These are phyloP conservation scores for Cygnus olor DNA, from an alignment of 2,797 vertebrate species.

Conservation along the genomic window DNA sequence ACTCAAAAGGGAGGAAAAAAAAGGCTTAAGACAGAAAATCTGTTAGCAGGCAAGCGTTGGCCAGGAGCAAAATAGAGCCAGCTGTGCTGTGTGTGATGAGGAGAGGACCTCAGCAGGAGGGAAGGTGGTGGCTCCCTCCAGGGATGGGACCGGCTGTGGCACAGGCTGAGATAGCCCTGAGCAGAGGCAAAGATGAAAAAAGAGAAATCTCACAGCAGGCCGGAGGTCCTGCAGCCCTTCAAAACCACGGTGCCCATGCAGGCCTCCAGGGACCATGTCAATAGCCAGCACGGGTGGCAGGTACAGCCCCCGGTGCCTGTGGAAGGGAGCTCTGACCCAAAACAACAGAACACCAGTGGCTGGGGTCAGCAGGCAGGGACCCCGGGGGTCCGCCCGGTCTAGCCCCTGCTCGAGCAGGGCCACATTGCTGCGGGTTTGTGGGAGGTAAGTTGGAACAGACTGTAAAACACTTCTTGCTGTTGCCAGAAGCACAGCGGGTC, in stretches of 20 bases:
- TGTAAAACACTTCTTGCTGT: background rate
- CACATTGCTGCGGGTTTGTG: background rate
- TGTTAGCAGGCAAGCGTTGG: rapidly evolving
- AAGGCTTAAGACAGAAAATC: background rate
- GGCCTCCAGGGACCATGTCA: background rate
- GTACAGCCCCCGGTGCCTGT: background rate
- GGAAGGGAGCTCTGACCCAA: background rate
- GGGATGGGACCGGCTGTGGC: background rate
- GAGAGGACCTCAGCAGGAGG: background rate
- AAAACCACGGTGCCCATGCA: background rate
- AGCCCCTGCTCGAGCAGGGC: background rate
- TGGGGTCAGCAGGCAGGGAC: too few relatives aligned
- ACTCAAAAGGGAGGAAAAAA: rapidly evolving
- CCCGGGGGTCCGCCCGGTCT: background rate
- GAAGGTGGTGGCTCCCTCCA: too few relatives aligned
- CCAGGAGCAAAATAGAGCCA: background rate
- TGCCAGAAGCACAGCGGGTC: background rate
- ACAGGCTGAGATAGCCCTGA: rapidly evolving
- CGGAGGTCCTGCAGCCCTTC: background rate
- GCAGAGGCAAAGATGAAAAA: background rate
- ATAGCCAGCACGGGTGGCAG: background rate
- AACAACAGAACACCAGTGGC: background rate
- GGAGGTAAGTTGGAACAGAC: background rate
- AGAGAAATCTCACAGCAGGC: too few relatives aligned
- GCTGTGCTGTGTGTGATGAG: rapidly evolving